A percentile compares a stretch with the other conserved stretches of the same genome.
Evolutionary conservation across 2,113 vertebrate genomes (phyloP).

Genomic region (Redunca redunca): DNA sequence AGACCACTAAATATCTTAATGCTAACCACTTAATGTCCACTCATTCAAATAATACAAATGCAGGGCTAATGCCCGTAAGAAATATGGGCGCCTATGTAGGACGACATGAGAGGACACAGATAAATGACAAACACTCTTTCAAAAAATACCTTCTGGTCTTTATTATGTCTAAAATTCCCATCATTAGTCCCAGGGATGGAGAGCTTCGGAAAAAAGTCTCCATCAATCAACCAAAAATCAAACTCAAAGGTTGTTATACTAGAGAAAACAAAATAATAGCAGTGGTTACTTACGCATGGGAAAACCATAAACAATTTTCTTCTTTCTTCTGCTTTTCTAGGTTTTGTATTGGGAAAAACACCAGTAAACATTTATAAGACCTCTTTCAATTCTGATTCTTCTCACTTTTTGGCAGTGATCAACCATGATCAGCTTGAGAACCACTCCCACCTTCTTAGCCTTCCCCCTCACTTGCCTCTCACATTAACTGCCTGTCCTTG

Average conservation of each 20-base stretch:
- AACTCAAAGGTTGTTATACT: not conserved
- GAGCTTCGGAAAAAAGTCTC: not conserved
- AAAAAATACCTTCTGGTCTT: not conserved
- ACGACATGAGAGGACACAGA: not conserved
- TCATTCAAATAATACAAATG: not conserved
- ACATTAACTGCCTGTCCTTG: not conserved
- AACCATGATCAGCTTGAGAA: not conserved
- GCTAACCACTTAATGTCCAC: not conserved
- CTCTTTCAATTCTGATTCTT: not conserved
- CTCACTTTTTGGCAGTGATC: not conserved
- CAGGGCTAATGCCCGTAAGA: not conserved
- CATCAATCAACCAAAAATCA: not conserved
- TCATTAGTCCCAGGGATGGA: not conserved
- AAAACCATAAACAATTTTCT: not conserved
- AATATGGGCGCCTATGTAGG: not conserved
- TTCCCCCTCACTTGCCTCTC: not conserved
- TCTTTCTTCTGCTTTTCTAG: not conserved
- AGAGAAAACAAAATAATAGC: not conserved
- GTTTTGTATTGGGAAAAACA: not conserved
- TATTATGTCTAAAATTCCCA: slow-evolving; percentile 26
- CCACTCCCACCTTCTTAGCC: not conserved
- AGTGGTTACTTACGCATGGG: not conserved
- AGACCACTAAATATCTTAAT: not conserved
- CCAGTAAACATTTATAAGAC: not conserved
- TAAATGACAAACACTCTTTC: not conserved